Base-by-base conservation (phyloP, 1,140 invertebrate species). In the Laupala kohalensis region DNA sequence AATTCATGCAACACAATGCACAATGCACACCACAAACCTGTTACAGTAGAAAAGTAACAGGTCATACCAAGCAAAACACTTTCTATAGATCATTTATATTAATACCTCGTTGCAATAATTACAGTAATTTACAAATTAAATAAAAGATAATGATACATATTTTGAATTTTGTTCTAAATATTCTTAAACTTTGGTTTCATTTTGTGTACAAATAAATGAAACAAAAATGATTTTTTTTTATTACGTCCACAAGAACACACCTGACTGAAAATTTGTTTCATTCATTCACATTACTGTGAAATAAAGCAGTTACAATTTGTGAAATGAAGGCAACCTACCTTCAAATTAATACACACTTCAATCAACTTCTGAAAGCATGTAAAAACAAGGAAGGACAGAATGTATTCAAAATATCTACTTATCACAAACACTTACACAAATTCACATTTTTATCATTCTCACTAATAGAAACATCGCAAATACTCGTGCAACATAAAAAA, bases 271-370 rank as follows among this genome's bases (percentile, higher is more conserved):
- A 53, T 53, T 53, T 19, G 19, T 1, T 19, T 53, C 37, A 9
- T 9, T 13, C 37, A 53, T 13, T 19, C 37, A 53, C 37, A 53
- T 9, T 53, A 53, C 37, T 53, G 37, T 53, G 37, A 53, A 13
- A 19, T 2, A 53, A 53, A 53, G 37, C 37, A 53, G 19, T 13
- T 19, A 53, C 37, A 13, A 68, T 23, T 23, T 29, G 6, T 68
- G 28, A 68, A 37, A 23, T 68, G 27, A 67, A 66, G 23, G 29
- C 74, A 77, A 83, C 90, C 89, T 90, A 93, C 91, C 91, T 93
- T 92, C 80, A 93, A 88, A 79, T 90, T 90, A 85, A 92, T 90
- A 89, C 91, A 92, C 86, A 91, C 90, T 87, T 92, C 90, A 86
- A 91, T 88, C 87, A 93, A 90, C 90, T 92, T 92, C 91, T 92